phyloP scores from a whole-genome alignment of 1,140 invertebrate species.

The Dryas iulia region DNA sequence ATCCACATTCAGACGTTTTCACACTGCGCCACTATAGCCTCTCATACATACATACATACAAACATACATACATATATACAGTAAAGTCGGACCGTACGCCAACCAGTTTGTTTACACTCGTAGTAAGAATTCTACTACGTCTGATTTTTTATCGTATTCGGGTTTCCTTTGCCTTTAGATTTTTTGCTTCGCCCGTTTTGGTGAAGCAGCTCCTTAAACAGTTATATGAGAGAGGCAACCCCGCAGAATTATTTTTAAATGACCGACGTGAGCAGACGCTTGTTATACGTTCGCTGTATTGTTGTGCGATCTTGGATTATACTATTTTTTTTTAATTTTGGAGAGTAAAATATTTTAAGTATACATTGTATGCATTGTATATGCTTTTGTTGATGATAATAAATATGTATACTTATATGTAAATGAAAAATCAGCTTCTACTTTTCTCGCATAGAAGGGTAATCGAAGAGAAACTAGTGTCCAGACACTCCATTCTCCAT shows the following conservation, averaged over 20 bases:
- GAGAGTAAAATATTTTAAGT: too few species aligned
- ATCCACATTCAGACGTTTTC: too few species aligned
- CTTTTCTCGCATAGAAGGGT: too few species aligned
- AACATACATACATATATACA: neutral
- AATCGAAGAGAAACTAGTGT: too few species aligned
- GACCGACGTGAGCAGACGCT: constrained; percentile 45
- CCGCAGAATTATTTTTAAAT: constrained; percentile 73
- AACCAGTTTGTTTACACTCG: constrained; percentile 43
- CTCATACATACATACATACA: too few species aligned
- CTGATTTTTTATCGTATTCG: constrained; percentile 64
- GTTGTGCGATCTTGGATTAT: constrained; percentile 38
- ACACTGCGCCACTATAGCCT: too few species aligned
- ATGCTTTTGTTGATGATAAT: too few species aligned
- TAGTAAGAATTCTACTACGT: constrained; percentile 63
- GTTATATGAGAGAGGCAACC: constrained; percentile 71
- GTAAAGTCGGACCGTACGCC: neutral
- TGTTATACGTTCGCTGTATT: constrained; percentile 37
- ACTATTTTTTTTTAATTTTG: neutral
- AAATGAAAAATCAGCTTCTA: too few species aligned
- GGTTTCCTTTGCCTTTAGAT: constrained; percentile 66
- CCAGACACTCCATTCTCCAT: too few species aligned
- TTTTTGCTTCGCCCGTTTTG: constrained; percentile 67
- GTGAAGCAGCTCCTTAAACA: constrained; percentile 71
- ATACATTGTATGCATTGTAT: too few species aligned
- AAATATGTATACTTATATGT: too few species aligned